These are phyloP conservation scores for Laterallus jamaicensis DNA, from an alignment of 2,113 vertebrate species.

Conservation along the genomic window DNA sequence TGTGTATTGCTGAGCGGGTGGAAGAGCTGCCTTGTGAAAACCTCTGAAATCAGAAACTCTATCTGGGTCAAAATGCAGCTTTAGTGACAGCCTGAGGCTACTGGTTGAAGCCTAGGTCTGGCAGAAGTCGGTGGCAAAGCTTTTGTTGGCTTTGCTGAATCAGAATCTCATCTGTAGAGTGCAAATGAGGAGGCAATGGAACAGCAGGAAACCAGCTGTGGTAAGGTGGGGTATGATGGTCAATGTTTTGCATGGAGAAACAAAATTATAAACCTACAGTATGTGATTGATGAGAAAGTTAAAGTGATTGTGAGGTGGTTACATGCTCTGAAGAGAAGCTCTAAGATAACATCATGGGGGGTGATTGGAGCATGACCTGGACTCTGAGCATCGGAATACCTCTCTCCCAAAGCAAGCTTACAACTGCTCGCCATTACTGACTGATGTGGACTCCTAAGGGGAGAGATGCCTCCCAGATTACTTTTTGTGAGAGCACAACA, in stretches of 20 bases:
- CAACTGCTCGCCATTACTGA: constrained; percentile 13
- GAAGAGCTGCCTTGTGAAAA: background rate
- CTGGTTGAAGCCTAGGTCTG: background rate
- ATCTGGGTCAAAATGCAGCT: background rate
- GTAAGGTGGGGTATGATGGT: background rate
- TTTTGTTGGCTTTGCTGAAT: background rate
- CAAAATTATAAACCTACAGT: background rate
- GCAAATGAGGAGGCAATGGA: background rate
- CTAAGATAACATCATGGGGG: background rate
- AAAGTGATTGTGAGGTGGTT: background rate
- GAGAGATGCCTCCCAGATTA: constrained; percentile 18
- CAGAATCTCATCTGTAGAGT: background rate
- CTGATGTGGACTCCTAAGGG: background rate
- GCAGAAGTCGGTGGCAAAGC: background rate
- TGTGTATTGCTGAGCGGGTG: background rate
- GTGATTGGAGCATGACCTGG: background rate
- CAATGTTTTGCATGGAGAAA: background rate
- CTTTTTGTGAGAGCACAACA: constrained; percentile 5
- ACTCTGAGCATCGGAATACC: background rate
- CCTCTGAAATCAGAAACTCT: background rate
- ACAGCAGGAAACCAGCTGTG: background rate
- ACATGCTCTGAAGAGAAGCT: background rate
- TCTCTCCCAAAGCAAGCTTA: background rate
- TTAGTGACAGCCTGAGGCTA: background rate
- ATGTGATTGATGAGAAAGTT: background rate